These are phyloP conservation scores for Pyrrhura leucotis DNA, from an alignment of 2,797 vertebrate genomes.

Conservation along the genomic window DNA sequence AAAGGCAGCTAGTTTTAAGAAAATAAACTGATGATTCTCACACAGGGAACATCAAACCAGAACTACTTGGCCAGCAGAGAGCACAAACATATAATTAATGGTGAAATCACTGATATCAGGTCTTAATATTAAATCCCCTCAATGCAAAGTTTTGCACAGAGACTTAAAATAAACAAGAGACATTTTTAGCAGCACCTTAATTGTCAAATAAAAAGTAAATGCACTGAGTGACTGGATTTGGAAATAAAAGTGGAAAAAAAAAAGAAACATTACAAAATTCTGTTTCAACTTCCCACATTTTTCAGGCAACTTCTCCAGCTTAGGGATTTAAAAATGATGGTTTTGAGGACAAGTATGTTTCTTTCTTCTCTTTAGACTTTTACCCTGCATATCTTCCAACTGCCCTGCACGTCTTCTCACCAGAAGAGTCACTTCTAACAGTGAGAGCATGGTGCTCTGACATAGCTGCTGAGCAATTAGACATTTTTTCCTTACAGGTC, in stretches of 20 bases:
- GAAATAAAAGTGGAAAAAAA: not conserved
- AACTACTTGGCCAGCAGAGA: not conserved
- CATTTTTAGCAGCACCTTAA: not conserved
- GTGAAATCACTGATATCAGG: not conserved
- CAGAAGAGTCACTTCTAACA: not conserved
- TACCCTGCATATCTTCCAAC: not conserved
- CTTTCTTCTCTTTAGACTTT: not conserved
- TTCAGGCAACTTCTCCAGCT: not conserved
- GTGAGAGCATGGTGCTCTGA: not conserved
- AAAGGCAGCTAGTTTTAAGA: not conserved
- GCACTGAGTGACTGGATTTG: not conserved
- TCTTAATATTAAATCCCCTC: not conserved
- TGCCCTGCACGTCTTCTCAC: not conserved
- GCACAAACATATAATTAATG: not conserved
- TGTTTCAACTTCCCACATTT: not conserved
- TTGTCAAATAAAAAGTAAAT: not conserved
- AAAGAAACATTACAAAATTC: not conserved
- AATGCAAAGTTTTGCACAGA: not conserved
- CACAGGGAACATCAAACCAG: not conserved
- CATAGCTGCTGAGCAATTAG: not conserved
- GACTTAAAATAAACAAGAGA: not conserved
- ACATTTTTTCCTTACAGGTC: not conserved
- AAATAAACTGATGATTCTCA: not conserved
- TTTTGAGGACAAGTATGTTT: not conserved
- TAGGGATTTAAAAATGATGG: not conserved